Base-by-base conservation (phyloP, 2,113 vertebrate genomes). In the Picathartes gymnocephalus region DNA sequence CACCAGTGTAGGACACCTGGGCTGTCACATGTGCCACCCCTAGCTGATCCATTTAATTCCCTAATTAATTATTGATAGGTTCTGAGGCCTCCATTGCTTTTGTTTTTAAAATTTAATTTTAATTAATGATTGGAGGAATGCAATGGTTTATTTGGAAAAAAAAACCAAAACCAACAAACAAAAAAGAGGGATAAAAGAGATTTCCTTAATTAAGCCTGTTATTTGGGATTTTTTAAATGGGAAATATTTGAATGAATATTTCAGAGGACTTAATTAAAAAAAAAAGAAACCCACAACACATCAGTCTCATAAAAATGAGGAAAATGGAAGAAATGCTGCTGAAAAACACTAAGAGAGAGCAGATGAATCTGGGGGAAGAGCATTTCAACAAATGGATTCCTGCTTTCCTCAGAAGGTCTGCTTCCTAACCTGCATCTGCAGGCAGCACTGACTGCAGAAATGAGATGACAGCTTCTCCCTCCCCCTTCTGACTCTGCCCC, bases 371-470 rank as follows among this genome's bases (percentile, higher is more conserved):
- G 7, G 9, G 35, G 33, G 10, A 37, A 66, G 4, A 78, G 7
- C 13, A 62, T 83, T 76, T 94, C 50, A 39, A 28, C 23, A 91
- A 95, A 87, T 50, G 37, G 13, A 68, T 76, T 45, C 28, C 35
- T 80, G 15, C 37, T 90, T 60, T 86, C n/a, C 48, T 77, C 27
- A 77, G 53, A 85, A 92, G 37, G 12, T n/a, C 30, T 83, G 44
- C 30, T 85, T 82, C 66, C 42, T 57, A 92, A 86, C 61, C 84
- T 87, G 57, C 81, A 65, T 84, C 81, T 95, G 58, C 86, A 92
- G 78, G 77, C 89, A 85, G 28, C 51, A n/a, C 47, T 77, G 54
- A 56, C 74, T 89, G 47, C n/a, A 94, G 85, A 95, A 95, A 96
- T 83, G 65, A 92, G 47, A 82, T 64, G 84, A 93, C 81, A 71